phyloP scores from a whole-genome alignment of 2,797 vertebrate genomes.

The Australoheros facetus region DNA sequence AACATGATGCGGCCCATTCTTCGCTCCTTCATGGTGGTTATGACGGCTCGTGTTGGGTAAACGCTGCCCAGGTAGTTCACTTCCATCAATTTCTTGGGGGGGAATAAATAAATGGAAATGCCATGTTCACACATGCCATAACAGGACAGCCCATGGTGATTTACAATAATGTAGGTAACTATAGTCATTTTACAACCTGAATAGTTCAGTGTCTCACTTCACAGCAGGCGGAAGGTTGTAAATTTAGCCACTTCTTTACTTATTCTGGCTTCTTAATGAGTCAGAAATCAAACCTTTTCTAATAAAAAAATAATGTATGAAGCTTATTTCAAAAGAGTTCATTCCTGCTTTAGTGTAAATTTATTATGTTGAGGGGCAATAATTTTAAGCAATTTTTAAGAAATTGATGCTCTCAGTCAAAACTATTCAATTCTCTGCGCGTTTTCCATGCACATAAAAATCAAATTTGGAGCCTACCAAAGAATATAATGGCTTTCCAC shows the following conservation, averaged over 20 bases:
- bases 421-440: background rate
- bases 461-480: background rate
- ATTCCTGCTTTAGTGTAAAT: background rate
- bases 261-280: background rate
- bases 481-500: background rate
- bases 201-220: background rate
- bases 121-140: background rate
- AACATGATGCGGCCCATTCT: constrained; percentile 96
- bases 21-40: constrained; percentile 97
- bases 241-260: background rate
- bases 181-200: background rate
- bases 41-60: constrained; percentile 92
- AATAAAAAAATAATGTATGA: background rate
- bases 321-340: background rate
- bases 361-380: background rate
- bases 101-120: background rate
- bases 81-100: constrained; percentile 90
- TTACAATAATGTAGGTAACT: background rate
- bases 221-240: background rate
- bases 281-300: background rate
- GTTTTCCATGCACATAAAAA: background rate
- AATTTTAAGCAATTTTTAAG: background rate
- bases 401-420: background rate
- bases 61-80: constrained; percentile 98
- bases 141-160: background rate